Conservation (phyloP, 92 coral and sea anemone genomes). For the Zoanthus gigantus region DNA sequence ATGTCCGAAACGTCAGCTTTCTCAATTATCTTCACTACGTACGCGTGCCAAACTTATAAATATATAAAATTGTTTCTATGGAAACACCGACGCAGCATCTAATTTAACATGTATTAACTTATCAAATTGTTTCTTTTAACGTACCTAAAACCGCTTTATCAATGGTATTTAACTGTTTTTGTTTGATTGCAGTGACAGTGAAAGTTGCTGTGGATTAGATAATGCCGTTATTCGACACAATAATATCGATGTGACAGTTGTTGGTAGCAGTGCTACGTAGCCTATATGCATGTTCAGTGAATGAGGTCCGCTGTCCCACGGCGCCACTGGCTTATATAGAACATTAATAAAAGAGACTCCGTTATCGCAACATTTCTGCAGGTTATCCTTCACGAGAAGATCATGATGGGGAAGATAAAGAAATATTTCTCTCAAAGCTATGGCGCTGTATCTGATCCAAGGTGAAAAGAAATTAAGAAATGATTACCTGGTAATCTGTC, state of each 20-base stretch:
- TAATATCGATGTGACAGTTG: slow-evolving; percentile 63
- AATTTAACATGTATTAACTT: too few relatives aligned
- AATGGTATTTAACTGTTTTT: not conserved
- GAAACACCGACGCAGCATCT: too few relatives aligned
- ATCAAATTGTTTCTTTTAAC: too few relatives aligned
- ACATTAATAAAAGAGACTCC: not conserved
- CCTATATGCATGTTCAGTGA: not conserved
- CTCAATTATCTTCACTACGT: too few relatives aligned
- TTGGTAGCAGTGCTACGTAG: slow-evolving; percentile 50
- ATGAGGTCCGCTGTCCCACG: not conserved
- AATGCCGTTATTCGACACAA: slow-evolving; percentile 55
- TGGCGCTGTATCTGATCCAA: not conserved
- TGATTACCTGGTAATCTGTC: not conserved
- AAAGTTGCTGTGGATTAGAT: slow-evolving; percentile 60
- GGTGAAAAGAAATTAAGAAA: not conserved
- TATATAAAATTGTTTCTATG: too few relatives aligned
- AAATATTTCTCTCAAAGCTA: not conserved
- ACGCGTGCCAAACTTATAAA: too few relatives aligned
- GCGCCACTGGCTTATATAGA: not conserved
- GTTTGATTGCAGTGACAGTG: slow-evolving; percentile 55
- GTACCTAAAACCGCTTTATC: not conserved
- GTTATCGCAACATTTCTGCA: not conserved
- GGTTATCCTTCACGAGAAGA: not conserved
- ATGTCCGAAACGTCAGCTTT: too few relatives aligned
- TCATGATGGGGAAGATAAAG: not conserved